Evolutionary conservation across 1,140 invertebrate species (phyloP).

Genomic region (Alviniconcha marisindica): DNA sequence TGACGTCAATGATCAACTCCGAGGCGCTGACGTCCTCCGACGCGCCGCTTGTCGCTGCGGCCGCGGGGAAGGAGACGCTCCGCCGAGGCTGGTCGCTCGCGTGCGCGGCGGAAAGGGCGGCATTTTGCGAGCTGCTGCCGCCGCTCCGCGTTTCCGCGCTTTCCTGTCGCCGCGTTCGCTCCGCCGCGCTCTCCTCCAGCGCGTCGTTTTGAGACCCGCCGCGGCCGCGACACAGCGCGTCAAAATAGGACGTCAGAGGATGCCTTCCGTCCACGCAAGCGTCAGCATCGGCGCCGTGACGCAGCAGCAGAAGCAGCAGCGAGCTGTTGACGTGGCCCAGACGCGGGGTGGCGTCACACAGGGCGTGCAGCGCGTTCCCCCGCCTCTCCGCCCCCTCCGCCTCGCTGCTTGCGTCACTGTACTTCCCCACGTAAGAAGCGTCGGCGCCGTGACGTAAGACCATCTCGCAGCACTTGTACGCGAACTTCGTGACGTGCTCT

Average conservation of each 20-base stretch:
- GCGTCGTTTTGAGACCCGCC: not conserved
- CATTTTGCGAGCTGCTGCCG: not conserved
- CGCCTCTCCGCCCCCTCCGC: constrained; percentile 30
- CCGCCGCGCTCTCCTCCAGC: not conserved
- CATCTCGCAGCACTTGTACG: constrained; percentile 58
- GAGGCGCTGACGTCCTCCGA: not conserved
- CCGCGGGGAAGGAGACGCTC: no score
- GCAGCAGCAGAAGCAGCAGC: constrained; percentile 53
- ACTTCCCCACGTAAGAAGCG: constrained; percentile 50
- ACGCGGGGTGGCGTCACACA: constrained; percentile 38
- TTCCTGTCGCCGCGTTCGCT: not conserved
- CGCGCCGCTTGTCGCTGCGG: not conserved
- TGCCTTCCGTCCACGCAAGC: constrained; percentile 1
- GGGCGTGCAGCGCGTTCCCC: constrained; percentile 58
- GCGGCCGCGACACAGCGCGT: not conserved
- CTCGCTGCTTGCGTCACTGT: not conserved
- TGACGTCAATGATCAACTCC: not conserved
- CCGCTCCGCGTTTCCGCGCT: not conserved
- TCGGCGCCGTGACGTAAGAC: constrained; percentile 59
- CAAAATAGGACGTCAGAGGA: constrained; percentile 32
- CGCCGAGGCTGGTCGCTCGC: no score
- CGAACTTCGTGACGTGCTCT: constrained; percentile 48
- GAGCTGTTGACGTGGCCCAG: constrained; percentile 48
- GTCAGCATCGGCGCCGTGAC: constrained; percentile 61
- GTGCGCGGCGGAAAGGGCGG: no score